Evolutionary conservation across 1,140 invertebrate genomes (phyloP).

Genomic region (Nebria ingens): DNA sequence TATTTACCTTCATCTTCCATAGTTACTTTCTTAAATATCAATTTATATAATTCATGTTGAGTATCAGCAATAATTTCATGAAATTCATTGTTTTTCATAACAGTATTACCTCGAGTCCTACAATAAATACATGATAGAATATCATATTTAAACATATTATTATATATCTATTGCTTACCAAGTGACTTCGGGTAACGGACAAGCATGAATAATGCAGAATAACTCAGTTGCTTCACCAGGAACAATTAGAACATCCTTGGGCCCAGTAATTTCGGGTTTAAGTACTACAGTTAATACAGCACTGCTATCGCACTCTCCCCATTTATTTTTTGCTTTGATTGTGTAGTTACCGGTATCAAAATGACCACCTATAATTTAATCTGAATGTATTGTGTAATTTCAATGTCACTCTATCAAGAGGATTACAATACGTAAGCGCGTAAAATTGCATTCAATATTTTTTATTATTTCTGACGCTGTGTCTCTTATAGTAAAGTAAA

Average conservation of each 20-base stretch:
- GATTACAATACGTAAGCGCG: neutral
- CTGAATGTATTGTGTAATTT: neutral
- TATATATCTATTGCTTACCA: slow-evolving; percentile 43
- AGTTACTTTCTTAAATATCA: slow-evolving; percentile 55
- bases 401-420: too few species aligned
- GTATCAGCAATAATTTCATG: slow-evolving; percentile 50
- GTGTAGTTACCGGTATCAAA: slow-evolving; percentile 73
- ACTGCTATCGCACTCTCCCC: slow-evolving; percentile 56
- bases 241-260: slow-evolving; percentile 58
- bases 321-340: slow-evolving; percentile 66
- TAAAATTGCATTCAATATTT: neutral
- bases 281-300: slow-evolving; percentile 63
- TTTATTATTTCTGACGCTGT: neutral
- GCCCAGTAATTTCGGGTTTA: slow-evolving; percentile 60
- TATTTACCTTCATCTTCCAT: slow-evolving; percentile 73
- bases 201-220: slow-evolving; percentile 58
- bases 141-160: neutral
- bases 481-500: slow-evolving; percentile 12
- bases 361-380: slow-evolving; percentile 41
- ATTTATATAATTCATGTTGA: slow-evolving; percentile 51
- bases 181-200: slow-evolving; percentile 65
- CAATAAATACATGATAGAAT: slow-evolving; percentile 12
- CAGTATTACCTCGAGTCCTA: slow-evolving; percentile 51
- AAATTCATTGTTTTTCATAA: slow-evolving; percentile 45
- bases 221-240: slow-evolving; percentile 63